phyloP scores from a whole-genome alignment of 2,888 invertebrate species.

The Argynnis bischoffii region DNA sequence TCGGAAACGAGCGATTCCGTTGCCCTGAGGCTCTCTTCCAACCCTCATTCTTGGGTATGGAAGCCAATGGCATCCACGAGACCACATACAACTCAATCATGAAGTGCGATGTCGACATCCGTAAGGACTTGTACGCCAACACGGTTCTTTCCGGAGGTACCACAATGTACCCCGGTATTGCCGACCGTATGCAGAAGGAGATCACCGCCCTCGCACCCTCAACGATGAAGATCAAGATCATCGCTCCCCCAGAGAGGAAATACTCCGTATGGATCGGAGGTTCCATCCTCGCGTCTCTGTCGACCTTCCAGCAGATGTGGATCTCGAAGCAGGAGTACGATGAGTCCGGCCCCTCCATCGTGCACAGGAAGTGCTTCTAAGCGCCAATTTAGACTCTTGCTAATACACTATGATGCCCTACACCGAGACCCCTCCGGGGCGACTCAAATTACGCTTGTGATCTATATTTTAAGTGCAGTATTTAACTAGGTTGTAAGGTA shows the following conservation, averaged over 20 bases:
- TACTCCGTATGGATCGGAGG: conserved; percentile 98
- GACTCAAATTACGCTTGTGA: conserved; percentile 81
- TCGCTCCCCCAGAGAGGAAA: conserved; percentile 96
- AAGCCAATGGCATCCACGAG: conserved; percentile 94
- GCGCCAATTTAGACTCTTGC: conserved; percentile 69
- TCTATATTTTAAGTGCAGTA: conserved; percentile 78
- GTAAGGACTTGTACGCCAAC: conserved; percentile 97
- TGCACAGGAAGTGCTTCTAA: conserved; percentile 94
- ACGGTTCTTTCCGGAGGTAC: conserved; percentile 96
- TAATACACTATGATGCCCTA: conserved; percentile 73
- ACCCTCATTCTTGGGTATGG: conserved; percentile 94
- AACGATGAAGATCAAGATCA: conserved; percentile 96
- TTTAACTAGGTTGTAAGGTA: conserved; percentile 80
- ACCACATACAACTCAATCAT: conserved; percentile 97
- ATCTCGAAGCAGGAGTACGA: conserved; percentile 98
- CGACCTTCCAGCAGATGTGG: conserved; percentile 98
- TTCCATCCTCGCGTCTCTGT: conserved; percentile 93
- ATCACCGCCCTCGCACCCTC: conserved; percentile 95
- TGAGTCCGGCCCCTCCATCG: conserved; percentile 94
- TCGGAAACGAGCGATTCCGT: conserved; percentile 96
- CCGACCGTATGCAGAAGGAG: conserved; percentile 96
- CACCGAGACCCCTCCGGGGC: conserved; percentile 70
- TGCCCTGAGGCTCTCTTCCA: conserved; percentile 98
- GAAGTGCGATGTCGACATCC: conserved; percentile 97
- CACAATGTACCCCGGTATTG: conserved; percentile 97